A percentile compares a stretch with the other conserved stretches of the same genome.
These are phyloP conservation scores for Cryptoprocta ferox DNA, from an alignment of 2,797 vertebrate genomes.

Conservation along the genomic window DNA sequence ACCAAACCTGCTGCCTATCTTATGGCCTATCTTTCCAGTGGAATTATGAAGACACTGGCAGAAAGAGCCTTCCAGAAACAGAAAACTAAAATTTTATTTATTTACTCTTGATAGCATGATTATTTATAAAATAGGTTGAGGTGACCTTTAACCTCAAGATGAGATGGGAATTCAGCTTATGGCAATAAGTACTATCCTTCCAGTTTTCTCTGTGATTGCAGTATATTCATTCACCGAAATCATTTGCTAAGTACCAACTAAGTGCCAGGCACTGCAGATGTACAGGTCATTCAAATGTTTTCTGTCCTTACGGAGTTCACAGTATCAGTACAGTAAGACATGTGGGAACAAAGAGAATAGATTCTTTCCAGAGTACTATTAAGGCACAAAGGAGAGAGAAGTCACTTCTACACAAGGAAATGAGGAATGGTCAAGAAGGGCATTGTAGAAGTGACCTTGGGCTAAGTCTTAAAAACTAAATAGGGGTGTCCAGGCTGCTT, in stretches of 20 bases:
- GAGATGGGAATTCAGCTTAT: not conserved
- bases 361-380: not conserved
- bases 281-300: not conserved
- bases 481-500: not conserved
- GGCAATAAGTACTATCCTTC: conserved; percentile 39
- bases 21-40: not conserved
- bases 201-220: not conserved
- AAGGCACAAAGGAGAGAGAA: not conserved
- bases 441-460: not conserved
- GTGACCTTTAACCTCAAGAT: conserved; percentile 5
- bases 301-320: not conserved
- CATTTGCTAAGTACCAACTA: not conserved
- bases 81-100: conserved; percentile 38
- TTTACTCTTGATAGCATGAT: conserved; percentile 27
- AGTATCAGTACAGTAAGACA: not conserved
- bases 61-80: conserved; percentile 45
- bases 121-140: conserved; percentile 16
- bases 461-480: conserved; percentile 46
- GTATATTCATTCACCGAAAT: conserved; percentile 11
- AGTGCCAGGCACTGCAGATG: not conserved
- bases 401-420: conserved; percentile 29
- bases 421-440: conserved; percentile 31
- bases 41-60: not conserved
- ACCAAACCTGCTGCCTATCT: conserved; percentile 7
- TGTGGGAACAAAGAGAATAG: not conserved